Percentiles rank a stretch among this genome's conserved stretches.
Evolutionary conservation across 1,140 invertebrate species (phyloP).

Genomic region (Zaprionus nigranus): DNA sequence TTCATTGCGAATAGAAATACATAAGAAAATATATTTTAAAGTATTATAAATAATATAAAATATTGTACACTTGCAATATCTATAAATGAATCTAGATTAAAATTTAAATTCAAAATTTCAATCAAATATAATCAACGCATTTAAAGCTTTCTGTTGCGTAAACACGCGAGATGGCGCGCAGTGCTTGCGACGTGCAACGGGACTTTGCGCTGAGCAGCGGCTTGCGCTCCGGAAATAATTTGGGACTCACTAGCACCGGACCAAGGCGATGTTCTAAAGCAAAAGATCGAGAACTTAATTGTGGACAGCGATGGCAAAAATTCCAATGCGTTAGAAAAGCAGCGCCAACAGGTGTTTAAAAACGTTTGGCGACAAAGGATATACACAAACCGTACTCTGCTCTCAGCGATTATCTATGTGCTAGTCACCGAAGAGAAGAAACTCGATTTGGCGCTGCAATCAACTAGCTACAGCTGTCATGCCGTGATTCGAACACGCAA

Average conservation of each 20-base stretch:
- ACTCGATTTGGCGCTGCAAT: conserved; percentile 45
- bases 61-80: background rate
- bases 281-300: conserved; percentile 68
- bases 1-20: background rate
- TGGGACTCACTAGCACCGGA: conserved; percentile 69
- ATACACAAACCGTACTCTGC: conserved; percentile 67
- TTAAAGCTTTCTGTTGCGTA: too few species aligned
- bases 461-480: conserved; percentile 65
- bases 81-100: background rate
- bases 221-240: conserved; percentile 67
- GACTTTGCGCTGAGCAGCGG: conserved; percentile 71
- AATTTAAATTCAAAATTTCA: background rate
- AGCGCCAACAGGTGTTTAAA: conserved; percentile 56
- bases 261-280: conserved; percentile 57
- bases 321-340: conserved; percentile 29
- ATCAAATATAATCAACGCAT: background rate
- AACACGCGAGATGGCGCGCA: too few species aligned
- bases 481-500: conserved; percentile 74
- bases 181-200: too few species aligned
- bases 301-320: conserved; percentile 28
- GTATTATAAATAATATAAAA: background rate
- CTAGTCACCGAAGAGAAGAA: conserved; percentile 63
- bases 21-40: background rate
- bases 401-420: conserved; percentile 76
- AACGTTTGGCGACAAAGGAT: conserved; percentile 74